Base-by-base conservation (phyloP, 2,888 invertebrate species). In the Phyllotreta cruciferae region DNA sequence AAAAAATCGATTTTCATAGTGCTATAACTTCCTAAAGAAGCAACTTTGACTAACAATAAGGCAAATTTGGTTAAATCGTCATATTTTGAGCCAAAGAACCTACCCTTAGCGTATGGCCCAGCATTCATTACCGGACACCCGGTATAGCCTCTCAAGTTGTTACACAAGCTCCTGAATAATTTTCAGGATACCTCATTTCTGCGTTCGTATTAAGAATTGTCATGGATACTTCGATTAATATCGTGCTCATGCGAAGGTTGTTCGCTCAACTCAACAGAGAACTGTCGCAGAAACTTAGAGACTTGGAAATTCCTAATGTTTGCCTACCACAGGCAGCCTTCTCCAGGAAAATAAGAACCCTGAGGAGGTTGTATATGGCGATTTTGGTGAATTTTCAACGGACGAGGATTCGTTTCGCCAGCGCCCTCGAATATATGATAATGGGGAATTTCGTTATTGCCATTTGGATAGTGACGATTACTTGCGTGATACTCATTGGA, bases 331-430 rank as follows among this genome's bases (percentile, higher is more conserved):
- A 63, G 38, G 9, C 58, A 1, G 11, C 37, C n/a, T 69, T 69
- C 24, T 7, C 55, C n/a, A 60, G 41, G 6, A 63, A 62, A 52
- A n/a, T 69, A 39, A 55, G 53, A 37, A 57, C 58, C 1, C 53
- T 65, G 7, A 55, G 63, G 34, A 63, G 63, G 36, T 55, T 66
- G 1, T 69, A 69, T 60, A 42, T 65, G 39, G 50, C 57, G 0
- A 52, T 64, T 38, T n/a, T 68, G 35, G 49, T 52, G 2, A 68
- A 66, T 53, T 55, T 66, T 6, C 53, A 62, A 11, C 56, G 66
- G 38, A 62, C 50, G 1, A 66, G 52, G 42, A 13, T 10, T 11
- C 14, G 42, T n/a, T 44, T 42, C 1, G 38, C 8, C 0, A 13
- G 50, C 9, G 6, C 50, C 7, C 34, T 63, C 10, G 60, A 54